Evolutionary conservation across 2,888 invertebrate genomes (phyloP).

Genomic region (Dasypogon diadema): DNA sequence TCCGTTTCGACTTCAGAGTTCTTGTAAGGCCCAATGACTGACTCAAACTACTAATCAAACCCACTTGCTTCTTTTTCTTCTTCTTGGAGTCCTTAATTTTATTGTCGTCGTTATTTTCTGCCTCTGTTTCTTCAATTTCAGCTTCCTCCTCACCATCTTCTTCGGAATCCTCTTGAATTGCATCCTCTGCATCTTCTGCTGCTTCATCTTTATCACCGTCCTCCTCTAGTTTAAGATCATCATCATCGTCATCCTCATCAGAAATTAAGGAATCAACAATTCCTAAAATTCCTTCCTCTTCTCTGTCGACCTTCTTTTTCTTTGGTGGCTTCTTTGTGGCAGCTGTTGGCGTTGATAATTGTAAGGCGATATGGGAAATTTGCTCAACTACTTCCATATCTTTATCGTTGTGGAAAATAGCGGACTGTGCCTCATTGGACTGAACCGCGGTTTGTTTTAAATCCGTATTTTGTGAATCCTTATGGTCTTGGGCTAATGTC

Average conservation of each 20-base stretch:
- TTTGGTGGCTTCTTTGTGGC: conserved; percentile 22
- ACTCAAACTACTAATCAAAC: conserved; percentile 16
- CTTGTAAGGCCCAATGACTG: conserved; percentile 34
- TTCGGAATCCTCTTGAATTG: neutral
- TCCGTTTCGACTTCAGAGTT: neutral
- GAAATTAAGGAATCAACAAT: conserved; percentile 29
- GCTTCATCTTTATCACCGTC: neutral
- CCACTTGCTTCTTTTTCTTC: conserved; percentile 25
- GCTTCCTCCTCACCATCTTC: conserved; percentile 1
- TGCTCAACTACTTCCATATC: conserved; percentile 36
- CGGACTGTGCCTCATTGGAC: neutral
- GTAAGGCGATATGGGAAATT: conserved; percentile 1
- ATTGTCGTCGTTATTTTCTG: neutral
- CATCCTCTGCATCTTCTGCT: neutral
- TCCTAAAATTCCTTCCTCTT: conserved; percentile 26
- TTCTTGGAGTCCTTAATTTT: conserved; percentile 9
- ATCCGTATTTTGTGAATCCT: neutral
- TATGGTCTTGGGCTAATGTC: conserved; percentile 17
- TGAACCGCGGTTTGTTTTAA: neutral
- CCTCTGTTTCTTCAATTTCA: conserved; percentile 1
- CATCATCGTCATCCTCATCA: conserved; percentile 35
- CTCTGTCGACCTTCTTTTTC: conserved; percentile 23
- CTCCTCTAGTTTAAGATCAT: neutral
- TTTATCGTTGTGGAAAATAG: conserved; percentile 35
- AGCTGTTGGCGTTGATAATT: conserved; percentile 10